Evolutionary conservation across 1,140 invertebrate genomes (phyloP).

Genomic region (Conopomorpha cramerella): DNA sequence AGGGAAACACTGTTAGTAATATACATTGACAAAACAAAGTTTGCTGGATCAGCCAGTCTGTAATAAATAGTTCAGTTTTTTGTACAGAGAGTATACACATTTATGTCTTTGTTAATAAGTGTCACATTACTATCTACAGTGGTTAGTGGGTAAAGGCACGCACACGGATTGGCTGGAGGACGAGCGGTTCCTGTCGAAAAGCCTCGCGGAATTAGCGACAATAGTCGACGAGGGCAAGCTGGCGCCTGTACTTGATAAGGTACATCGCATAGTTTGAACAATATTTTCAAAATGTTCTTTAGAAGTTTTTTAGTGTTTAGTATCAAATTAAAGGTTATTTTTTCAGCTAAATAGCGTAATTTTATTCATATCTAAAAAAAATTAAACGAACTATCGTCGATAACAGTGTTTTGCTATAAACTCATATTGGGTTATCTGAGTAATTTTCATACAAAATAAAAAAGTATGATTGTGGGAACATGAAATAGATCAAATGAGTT

Average conservation of each 20-base stretch:
- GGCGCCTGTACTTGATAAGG: slow-evolving; percentile 34
- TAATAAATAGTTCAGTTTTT: background rate
- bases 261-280: no score
- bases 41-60: background rate
- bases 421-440: no score
- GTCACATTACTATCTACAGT: slow-evolving; percentile 12
- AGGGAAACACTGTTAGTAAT: background rate
- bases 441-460: no score
- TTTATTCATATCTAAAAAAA: no score
- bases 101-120: background rate
- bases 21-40: background rate
- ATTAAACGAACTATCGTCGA: no score
- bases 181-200: slow-evolving; percentile 11
- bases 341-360: no score
- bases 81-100: background rate
- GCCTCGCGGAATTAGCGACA: slow-evolving; percentile 17
- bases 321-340: no score
- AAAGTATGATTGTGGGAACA: no score
- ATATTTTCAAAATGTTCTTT: no score
- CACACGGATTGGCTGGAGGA: slow-evolving; percentile 41
- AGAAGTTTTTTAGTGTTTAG: no score
- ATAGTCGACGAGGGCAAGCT: slow-evolving; percentile 26
- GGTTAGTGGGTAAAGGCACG: slow-evolving; percentile 19
- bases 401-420: no score
- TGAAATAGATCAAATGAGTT: no score